Conservation (phyloP, 1,140 invertebrate species). For the Aphelenchoides fujianensis region DNA sequence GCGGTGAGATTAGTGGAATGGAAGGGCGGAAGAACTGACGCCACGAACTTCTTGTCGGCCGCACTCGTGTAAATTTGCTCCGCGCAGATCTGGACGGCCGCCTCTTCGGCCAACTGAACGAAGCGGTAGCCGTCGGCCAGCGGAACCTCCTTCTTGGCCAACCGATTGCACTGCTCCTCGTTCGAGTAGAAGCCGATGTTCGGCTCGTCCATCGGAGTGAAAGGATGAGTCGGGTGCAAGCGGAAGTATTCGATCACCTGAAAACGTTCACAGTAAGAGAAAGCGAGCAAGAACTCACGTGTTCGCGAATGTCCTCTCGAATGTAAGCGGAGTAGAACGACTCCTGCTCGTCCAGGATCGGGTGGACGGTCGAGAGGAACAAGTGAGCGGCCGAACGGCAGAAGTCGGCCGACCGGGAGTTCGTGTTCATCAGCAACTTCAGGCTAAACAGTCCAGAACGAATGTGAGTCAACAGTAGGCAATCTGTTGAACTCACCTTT, state of each 20-base stretch:
- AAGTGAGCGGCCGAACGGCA: background rate
- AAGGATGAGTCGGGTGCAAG: background rate
- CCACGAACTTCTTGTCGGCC: background rate
- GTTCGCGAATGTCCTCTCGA: background rate
- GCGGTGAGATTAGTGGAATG: background rate
- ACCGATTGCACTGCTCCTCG: background rate
- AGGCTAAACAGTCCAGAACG: background rate
- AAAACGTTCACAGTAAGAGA: too few relatives aligned
- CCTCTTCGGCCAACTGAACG: slow-evolving; percentile 2
- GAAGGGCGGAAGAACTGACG: slow-evolving; percentile 15
- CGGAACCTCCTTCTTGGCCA: background rate
- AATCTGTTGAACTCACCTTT: background rate
- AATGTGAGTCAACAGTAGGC: background rate
- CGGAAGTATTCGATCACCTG: background rate
- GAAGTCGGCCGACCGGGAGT: background rate
- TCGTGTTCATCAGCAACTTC: slow-evolving; percentile 6
- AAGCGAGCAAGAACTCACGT: too few relatives aligned
- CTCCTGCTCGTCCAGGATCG: background rate
- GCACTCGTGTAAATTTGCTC: background rate
- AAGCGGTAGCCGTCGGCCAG: slow-evolving; percentile 1
- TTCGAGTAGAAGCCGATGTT: background rate
- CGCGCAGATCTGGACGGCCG: background rate
- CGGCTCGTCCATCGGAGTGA: slow-evolving; percentile 8
- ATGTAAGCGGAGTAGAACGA: background rate
- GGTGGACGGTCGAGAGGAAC: background rate